Evolutionary conservation across 1,140 invertebrate genomes (phyloP), one percentile per base, ranked within the genome.

Genomic region (Drosophila bocki): DNA sequence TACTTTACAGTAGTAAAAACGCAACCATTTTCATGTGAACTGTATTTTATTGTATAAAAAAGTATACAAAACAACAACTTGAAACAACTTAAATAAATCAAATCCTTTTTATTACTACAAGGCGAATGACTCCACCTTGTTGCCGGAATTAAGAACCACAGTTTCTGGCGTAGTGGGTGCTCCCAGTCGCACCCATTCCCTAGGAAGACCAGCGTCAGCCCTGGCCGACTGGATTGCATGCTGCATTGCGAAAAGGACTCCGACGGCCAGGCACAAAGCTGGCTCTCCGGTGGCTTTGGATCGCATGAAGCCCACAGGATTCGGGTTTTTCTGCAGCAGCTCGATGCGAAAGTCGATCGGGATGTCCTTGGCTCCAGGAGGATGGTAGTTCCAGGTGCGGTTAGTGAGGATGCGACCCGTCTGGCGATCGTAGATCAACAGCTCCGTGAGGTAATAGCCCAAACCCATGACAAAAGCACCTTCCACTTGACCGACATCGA

Each of bases 231-330:
- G 93, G 15, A 97, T 93, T 1, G 97, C 97, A 61, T 96, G 93
- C 62, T 95, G 94, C 58, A 97, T 94, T n/a, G 97, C 97, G 77
- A 96, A 94, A 47, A 96, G 94, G 8, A 96, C 94, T 7, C 93
- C 93, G 33, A 93, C 93, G n/a, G 95, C 94, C 90, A 97, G 93
- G 80, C 96, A 96, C 3, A 97, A 75, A 3, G 97, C 95, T 3
- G 97, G 96, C 90, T 98, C 97, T n/a, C 96, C 96, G 57, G 95
- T 95, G 8, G 96, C 96, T 95, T 97, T 98, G 1, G 96, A 96
- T 13, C 96, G 94, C 4, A 97, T 91, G 13, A 97, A 94, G n/a
- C 95, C 95, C 6, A 94, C 83, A 0, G 94, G 94, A 88, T 97
- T 96, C 39, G 95, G 94, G 19, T 94, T 94, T 90, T 97, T 96